phyloP scores from a whole-genome alignment of 2,888 invertebrate genomes.

The Folsomia candida region DNA sequence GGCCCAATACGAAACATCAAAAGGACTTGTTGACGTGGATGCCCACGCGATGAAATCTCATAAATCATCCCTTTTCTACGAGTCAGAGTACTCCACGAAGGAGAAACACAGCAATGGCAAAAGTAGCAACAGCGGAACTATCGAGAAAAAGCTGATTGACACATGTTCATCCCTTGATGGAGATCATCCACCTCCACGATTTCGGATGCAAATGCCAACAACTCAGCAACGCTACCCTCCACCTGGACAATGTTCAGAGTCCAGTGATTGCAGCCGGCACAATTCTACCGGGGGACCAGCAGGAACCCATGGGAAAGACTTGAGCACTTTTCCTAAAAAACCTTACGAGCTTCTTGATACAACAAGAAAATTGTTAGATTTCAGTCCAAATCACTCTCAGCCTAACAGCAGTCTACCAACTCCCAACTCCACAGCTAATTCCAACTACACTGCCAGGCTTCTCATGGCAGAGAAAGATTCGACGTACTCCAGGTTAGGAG shows the following conservation, averaged over 20 bases:
- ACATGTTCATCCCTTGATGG: conserved; percentile 19
- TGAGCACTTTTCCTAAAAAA: conserved; percentile 35
- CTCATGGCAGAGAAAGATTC: conserved; percentile 47
- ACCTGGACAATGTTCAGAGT: conserved; percentile 40
- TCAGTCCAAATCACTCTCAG: conserved; percentile 32
- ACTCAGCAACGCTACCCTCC: conserved; percentile 33
- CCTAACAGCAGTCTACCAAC: conserved; percentile 19
- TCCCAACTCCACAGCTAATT: conserved; percentile 10
- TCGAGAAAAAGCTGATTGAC: conserved; percentile 44
- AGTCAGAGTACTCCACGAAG: conserved; percentile 16
- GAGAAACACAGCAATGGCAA: conserved; percentile 20
- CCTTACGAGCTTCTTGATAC: conserved; percentile 46
- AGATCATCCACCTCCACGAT: conserved; percentile 37
- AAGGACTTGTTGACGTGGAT: conserved; percentile 46
- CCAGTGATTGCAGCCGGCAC: conserved; percentile 27
- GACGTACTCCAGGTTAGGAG: conserved; percentile 48
- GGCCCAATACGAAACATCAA: conserved; percentile 47
- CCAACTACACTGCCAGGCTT: conserved; percentile 43
- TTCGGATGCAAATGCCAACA: conserved; percentile 32
- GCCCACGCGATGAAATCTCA: conserved; percentile 34
- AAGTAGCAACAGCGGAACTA: background rate
- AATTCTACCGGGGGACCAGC: conserved; percentile 19
- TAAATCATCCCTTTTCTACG: conserved; percentile 30
- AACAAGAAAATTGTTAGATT: conserved; percentile 42
- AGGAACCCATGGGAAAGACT: conserved; percentile 19